Base-by-base conservation (phyloP, 2,797 vertebrate genomes). In the Clarias platycephalus region DNA sequence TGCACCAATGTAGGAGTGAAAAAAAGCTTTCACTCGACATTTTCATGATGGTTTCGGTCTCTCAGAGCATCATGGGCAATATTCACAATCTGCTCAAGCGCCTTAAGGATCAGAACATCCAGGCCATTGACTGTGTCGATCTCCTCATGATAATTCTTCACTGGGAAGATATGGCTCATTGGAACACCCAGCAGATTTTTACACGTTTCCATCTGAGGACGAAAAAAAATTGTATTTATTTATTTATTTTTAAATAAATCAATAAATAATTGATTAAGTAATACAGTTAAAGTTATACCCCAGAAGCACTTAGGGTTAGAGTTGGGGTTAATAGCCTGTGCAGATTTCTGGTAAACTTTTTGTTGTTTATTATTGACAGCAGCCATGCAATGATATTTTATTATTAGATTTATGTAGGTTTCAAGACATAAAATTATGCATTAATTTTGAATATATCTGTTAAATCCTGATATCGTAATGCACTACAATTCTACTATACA, bases 111-210 rank as follows among this genome's bases (percentile, higher is more conserved):
- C 72, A 88, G 67, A 28, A 84, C 26, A 70, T 88, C 87, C 12
- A 83, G 44, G 26, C 79, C 66, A 15, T 79, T 31, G 0, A 85
- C n/a, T 26, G 79, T 44, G 31, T 85, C 83, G 40, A 49, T 53
- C 75, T 88, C 85, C 37, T 87, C 53, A 28, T 85, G 83, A 72
- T 88, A 85, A 77, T 83, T 87, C 85, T 85, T 87, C 28, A 88
- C 81, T 71, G 85, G 83, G 37, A 87, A 85, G 77, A 88, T 82
- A 58, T 64, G 9, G 31, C 22, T 75, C 81, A 85, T 40, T 10
- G 85, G 78, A 26, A 88, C 13, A 8, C 67, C 67, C 67, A 68
- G 67, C 2, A 16, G n/a, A 40, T 64, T 16, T 72, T 80, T 64
- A 64, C 81, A 88, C 49, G 60, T 66, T 53, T 83, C 15, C 85